Evolutionary conservation across 30 jellyfish, hydroid and myxozoan species (phyloP).

Genomic region (Morbakka virulenta): DNA sequence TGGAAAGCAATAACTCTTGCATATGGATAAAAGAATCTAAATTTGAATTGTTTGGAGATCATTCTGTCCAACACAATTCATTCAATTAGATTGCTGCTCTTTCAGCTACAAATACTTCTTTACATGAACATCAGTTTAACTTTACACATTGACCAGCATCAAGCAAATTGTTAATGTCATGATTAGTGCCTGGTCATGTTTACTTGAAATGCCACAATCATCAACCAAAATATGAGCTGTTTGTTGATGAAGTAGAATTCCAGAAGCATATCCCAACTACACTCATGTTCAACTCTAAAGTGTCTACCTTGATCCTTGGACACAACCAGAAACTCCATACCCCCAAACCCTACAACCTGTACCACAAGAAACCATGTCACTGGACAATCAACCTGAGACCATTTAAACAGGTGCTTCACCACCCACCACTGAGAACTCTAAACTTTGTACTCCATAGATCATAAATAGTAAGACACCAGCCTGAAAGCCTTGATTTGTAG

Average conservation of each 20-base stretch:
- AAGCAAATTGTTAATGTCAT: conserved; percentile 23
- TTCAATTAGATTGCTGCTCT: conserved; percentile 50
- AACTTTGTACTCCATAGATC: too few species aligned
- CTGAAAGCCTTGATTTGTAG: too few species aligned
- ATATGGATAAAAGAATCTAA: background rate
- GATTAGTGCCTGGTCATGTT: conserved; percentile 58
- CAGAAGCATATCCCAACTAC: conserved; percentile 8
- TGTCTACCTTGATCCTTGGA: background rate
- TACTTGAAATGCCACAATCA: conserved; percentile 4
- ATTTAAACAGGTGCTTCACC: too few species aligned
- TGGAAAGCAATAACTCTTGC: conserved; percentile 46
- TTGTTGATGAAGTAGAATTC: conserved; percentile 26
- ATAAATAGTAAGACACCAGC: too few species aligned
- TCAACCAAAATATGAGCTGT: background rate
- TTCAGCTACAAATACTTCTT: conserved; percentile 41
- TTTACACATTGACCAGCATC: conserved; percentile 2
- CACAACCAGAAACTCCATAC: too few species aligned
- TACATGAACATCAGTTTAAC: conserved; percentile 35
- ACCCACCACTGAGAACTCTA: too few species aligned
- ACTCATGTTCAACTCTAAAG: conserved; percentile 12
- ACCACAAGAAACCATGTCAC: too few species aligned
- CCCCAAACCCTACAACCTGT: too few species aligned
- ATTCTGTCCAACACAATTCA: conserved; percentile 48
- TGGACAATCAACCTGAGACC: too few species aligned
- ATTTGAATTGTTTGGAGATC: background rate